Conservation (phyloP, 1,140 invertebrate genomes). For the Zaprionus davidi region DNA sequence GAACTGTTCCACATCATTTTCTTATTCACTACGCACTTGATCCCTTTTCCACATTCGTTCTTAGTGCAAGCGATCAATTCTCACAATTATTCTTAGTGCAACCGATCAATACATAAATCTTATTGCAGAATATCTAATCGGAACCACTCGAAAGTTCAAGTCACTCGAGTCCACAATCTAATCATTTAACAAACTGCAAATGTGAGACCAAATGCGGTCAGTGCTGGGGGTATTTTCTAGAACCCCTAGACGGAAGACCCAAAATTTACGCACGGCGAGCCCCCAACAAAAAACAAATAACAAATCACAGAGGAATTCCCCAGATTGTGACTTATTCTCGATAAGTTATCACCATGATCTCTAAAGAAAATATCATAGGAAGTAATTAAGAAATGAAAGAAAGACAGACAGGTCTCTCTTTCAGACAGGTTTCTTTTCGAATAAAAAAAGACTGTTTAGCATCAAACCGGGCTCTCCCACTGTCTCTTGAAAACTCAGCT, state of each 20-base stretch:
- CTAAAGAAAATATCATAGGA: not conserved
- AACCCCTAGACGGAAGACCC: not conserved
- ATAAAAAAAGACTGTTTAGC: not conserved
- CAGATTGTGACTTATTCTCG: not conserved
- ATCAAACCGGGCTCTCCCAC: not conserved
- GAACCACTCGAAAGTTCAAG: slow-evolving; percentile 14
- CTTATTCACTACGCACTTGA: not conserved
- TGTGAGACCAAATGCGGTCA: not conserved
- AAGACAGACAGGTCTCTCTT: not conserved
- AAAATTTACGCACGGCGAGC: slow-evolving; percentile 2
- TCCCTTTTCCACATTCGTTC: too few relatives aligned
- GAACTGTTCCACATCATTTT: not conserved
- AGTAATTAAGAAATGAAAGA: too few relatives aligned
- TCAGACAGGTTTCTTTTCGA: too few relatives aligned
- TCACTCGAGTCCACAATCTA: slow-evolving; percentile 14
- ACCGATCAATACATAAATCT: not conserved
- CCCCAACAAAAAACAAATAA: not conserved
- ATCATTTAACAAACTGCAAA: slow-evolving; percentile 6
- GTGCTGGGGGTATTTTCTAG: slow-evolving; percentile 10
- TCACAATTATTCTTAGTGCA: not conserved
- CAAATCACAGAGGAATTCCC: not conserved
- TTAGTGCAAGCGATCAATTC: not conserved
- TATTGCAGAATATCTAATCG: slow-evolving; percentile 9
- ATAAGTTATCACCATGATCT: not conserved
- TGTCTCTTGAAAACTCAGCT: not conserved